Evolutionary conservation across 2,888 invertebrate genomes (phyloP), one percentile per base, ranked within the genome.

Genomic region (Aspidapion aeneum): DNA sequence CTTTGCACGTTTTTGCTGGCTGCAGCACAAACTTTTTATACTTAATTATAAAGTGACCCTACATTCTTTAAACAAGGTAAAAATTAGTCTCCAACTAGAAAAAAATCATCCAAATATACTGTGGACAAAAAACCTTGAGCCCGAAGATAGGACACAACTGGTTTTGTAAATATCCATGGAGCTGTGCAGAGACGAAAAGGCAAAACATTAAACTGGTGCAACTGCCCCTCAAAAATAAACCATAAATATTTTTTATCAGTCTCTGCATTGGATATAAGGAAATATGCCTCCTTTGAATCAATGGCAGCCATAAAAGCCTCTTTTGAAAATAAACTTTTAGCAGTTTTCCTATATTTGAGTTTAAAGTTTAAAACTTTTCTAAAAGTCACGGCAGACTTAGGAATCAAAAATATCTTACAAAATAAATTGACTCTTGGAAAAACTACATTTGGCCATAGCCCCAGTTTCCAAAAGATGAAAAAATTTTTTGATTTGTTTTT

Each of bases 31-130:
- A 17, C 57, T 57, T 57, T 16, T 57, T 21, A n/a, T 35, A 21
- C 17, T 57, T 57, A 9, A 57, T 57, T n/a, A 57, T 35, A 19
- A 57, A 57, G 3, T n/a, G n/a, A n/a, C n/a, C 35, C 58, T 50
- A 19, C 21, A 58, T 9, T 16, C 18, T 9, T 12, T 1, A 18
- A 50, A 50, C 12, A 58, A 7, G 19, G 16, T 18, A 12, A 2
- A 18, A 3, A 50, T 49, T 1, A 16, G 7, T 2, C 12, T 9
- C 18, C 48, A 5, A 49, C 18, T 20, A 58, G 20, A 19, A 58
- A 19, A 58, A 52, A 51, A 52, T 59, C 60, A 54, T 59, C 52
- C 5, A 59, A 52, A 51, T 59, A 59, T 19, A 59, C 51, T 21
- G 52, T 52, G 21, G 52, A 20, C 20, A 59, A 59, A 21, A 59